Base-by-base conservation (phyloP, 2,797 vertebrate genomes). In the Gymnopithys bicolor region DNA sequence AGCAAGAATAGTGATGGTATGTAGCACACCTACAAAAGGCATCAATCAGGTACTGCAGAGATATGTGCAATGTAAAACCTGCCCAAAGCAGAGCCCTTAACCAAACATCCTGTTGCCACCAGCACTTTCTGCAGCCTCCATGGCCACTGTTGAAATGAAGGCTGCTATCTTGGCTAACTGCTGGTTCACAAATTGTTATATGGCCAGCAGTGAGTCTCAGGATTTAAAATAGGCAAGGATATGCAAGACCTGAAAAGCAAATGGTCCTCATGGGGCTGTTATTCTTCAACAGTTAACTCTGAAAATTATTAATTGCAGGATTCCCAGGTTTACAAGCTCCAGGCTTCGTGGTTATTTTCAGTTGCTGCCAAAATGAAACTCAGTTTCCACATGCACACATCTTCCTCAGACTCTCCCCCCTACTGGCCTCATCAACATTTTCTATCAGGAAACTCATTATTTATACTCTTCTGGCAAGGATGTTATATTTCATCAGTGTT, bases 401-500 rank as follows among this genome's bases (percentile, higher is more conserved):
- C 96, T 96, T 91, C 95, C 84, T 95, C 46, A 56, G 84, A 86
- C 80, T 93, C 67, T 77, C 70, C 80, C 83, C 77, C 11, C 86
- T 89, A 17, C 78, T 79, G 94, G 94, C 93, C 76, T 94, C 94
- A 88, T 95, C 94, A 92, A 80, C 86, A 74, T 94, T 95, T 96
- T 94, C 90, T 94, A 89, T 96, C 93, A 96, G 85, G 93, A 96
- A 96, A 90, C 83, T 76, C 77, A 93, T 93, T 94, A 93, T 96
- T 96, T 95, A 94, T 93, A 90, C 64, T 91, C 70, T 90, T 93
- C 87, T 94, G 95, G 94, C 89, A 91, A 94, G 80, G 80, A 91
- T 91, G 90, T 94, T 88, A 60, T 70, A 96, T 94, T 94, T 96
- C 95, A 94, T 94, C 87, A 90, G 74, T 77, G 51, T 74, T 94